phyloP scores from a whole-genome alignment of 1,140 invertebrate genomes.

The Apis mellifera region Amel_HAv3.1 CM009944.2:7193001-7193500 shows the following conservation, averaged over 20 bases:
- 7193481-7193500: conserved; percentile 6
- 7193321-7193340: conserved; percentile 16
- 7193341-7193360: conserved; percentile 59
- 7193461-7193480: background rate
- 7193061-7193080: conserved; percentile 74
- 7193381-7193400: background rate
- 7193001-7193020: conserved; percentile 73
- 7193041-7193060: conserved; percentile 78
- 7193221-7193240: conserved; percentile 71
- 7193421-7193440: background rate
- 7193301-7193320: background rate
- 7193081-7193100: conserved; percentile 52
- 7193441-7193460: background rate
- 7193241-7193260: conserved; percentile 68
- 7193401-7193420: background rate
- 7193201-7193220: conserved; percentile 73
- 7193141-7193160: conserved; percentile 77
- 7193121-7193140: conserved; percentile 37
- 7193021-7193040: conserved; percentile 73
- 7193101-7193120: background rate
- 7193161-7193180: conserved; percentile 74
- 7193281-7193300: no score
- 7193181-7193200: conserved; percentile 70
- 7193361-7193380: background rate
- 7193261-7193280: conserved; percentile 10